Conservation (phyloP, 2,797 vertebrate genomes). For the Coregonus ussuriensis region DNA sequence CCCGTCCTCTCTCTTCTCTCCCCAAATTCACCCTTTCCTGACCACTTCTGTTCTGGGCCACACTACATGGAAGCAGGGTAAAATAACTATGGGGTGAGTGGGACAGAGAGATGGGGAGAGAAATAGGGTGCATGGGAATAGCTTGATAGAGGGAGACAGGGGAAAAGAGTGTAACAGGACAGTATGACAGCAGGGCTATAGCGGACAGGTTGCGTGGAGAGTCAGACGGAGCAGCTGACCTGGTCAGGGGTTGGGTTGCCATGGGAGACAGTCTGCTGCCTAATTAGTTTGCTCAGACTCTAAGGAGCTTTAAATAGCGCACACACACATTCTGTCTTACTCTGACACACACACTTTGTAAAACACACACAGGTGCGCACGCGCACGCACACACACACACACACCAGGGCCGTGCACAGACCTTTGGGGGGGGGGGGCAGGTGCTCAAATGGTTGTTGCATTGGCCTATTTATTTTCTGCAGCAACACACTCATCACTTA, state of each 20-base stretch:
- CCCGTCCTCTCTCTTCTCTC: background rate
- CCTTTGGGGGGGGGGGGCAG: too few species aligned
- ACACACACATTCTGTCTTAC: background rate
- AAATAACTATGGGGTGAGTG: background rate
- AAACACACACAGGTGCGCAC: background rate
- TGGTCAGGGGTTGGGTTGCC: constrained; percentile 15
- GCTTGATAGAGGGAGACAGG: background rate
- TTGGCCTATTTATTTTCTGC: too few species aligned
- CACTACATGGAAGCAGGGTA: background rate
- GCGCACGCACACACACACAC: background rate
- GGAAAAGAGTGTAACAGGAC: background rate
- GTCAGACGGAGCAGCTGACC: background rate
- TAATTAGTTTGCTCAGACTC: constrained; percentile 17
- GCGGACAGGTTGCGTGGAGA: background rate
- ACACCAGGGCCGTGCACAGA: too few species aligned
- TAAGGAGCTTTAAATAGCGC: constrained; percentile 14
- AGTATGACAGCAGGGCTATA: background rate
- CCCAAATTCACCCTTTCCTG: background rate
- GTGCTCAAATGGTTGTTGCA: too few species aligned
- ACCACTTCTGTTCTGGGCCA: background rate
- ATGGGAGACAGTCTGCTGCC: constrained; percentile 16
- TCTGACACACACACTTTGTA: background rate
- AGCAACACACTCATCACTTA: too few species aligned
- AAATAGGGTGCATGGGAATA: background rate
- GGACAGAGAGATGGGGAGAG: constrained; percentile 4